Percentiles rank a stretch among this genome's conserved stretches.
Evolutionary conservation across 1,140 invertebrate species (phyloP).

Genomic region (Scaptodrosophila lebanonensis): DNA sequence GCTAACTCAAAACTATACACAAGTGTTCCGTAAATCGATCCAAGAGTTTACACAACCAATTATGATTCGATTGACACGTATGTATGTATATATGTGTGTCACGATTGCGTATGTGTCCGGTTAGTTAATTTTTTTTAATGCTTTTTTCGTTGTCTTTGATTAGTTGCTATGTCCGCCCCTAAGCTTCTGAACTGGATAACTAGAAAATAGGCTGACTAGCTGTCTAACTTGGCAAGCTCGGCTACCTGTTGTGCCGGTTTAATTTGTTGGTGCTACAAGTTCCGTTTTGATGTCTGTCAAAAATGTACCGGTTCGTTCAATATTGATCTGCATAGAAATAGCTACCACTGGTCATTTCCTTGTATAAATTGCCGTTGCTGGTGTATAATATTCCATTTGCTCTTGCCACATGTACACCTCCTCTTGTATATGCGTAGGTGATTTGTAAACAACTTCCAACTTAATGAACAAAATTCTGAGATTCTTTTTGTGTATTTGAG

Average conservation of each 20-base stretch:
- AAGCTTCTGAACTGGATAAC: constrained; percentile 22
- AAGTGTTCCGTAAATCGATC: too few species aligned
- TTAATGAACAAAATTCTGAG: too few species aligned
- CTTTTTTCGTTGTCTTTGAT: constrained; percentile 47
- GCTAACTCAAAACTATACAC: too few species aligned
- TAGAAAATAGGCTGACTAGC: constrained; percentile 16
- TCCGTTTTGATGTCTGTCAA: constrained; percentile 39
- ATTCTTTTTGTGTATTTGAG: too few species aligned
- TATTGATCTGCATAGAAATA: constrained; percentile 27
- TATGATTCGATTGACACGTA: constrained; percentile 37
- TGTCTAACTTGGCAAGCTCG: constrained; percentile 15
- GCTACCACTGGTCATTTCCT: constrained; percentile 13
- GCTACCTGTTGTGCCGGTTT: constrained; percentile 70
- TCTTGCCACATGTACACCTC: too few species aligned
- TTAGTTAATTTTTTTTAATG: constrained; percentile 19
- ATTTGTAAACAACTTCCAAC: constrained; percentile 11
- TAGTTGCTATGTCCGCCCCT: constrained; percentile 42
- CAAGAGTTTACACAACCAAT: constrained; percentile 41
- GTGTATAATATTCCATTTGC: constrained; percentile 29
- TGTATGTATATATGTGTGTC: constrained; percentile 2
- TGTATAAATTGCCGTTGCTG: constrained; percentile 3
- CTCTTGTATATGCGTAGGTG: too few species aligned
- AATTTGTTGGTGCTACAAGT: constrained; percentile 60
- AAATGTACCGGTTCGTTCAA: constrained; percentile 12
- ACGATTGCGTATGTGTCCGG: constrained; percentile 32